A percentile compares a stretch with the other conserved stretches of the same genome.
Evolutionary conservation across 2,113 vertebrate genomes (phyloP).

Genomic region (Ellobius talpinus): DNA sequence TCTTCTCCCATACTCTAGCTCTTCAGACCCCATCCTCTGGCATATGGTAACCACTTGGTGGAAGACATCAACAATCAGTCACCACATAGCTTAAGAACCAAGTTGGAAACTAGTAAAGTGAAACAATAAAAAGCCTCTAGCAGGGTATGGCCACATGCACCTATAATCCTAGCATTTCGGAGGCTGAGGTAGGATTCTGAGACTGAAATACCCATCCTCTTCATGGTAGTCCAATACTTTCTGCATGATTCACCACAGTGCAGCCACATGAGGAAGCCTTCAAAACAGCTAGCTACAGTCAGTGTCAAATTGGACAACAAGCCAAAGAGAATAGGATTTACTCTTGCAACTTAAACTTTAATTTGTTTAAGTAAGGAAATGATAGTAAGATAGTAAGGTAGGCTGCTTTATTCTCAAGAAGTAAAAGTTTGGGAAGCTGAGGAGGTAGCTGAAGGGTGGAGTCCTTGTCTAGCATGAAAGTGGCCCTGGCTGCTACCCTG

Average conservation of each 20-base stretch:
- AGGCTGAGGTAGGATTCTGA: background rate
- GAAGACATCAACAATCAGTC: background rate
- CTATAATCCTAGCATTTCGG: background rate
- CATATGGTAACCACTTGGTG: background rate
- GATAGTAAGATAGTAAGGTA: background rate
- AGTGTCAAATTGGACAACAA: background rate
- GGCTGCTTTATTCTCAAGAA: background rate
- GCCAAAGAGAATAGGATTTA: background rate
- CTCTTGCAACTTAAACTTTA: background rate
- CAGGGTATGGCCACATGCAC: background rate
- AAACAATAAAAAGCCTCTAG: background rate
- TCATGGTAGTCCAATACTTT: background rate
- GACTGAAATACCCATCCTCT: background rate
- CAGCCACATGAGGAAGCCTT: background rate
- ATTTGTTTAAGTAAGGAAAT: background rate
- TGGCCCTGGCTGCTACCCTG: background rate
- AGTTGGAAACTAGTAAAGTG: background rate
- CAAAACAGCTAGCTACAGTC: background rate
- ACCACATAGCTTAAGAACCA: slow-evolving; percentile 24
- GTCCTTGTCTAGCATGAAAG: background rate
- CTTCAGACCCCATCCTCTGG: background rate
- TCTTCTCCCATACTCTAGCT: background rate
- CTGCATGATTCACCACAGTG: background rate
- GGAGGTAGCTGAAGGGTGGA: background rate
- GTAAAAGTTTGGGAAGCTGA: background rate